A percentile compares a stretch with the other conserved stretches of the same genome.
phyloP scores from a whole-genome alignment of 2,888 invertebrate genomes.

The Luperina testacea region DNA sequence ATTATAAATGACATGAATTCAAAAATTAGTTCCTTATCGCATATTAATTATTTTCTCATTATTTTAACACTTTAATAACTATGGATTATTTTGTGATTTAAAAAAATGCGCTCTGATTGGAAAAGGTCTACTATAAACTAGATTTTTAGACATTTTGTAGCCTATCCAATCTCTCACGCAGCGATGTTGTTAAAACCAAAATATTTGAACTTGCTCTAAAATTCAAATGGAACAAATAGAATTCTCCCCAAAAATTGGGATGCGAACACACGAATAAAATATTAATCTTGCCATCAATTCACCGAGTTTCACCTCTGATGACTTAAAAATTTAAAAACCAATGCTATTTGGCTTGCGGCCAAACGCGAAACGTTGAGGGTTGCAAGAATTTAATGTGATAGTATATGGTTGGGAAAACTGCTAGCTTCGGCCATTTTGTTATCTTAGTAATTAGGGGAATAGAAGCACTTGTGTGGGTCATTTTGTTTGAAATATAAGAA shows the following conservation, averaged over 20 bases:
- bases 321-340: slow-evolving; percentile 84
- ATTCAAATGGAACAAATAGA: slow-evolving; percentile 58
- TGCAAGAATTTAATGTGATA: slow-evolving; percentile 65
- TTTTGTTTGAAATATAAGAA: slow-evolving; percentile 30
- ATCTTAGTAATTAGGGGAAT: slow-evolving; percentile 55
- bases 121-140: neutral
- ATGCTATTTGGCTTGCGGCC: slow-evolving; percentile 82
- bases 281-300: slow-evolving; percentile 81
- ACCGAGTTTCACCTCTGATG: slow-evolving; percentile 70
- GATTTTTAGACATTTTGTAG: neutral
- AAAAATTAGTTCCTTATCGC: too few species aligned
- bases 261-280: slow-evolving; percentile 71
- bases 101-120: neutral
- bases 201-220: slow-evolving; percentile 53
- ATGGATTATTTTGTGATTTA: too few species aligned
- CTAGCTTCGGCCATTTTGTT: slow-evolving; percentile 47
- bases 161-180: slow-evolving; percentile 12
- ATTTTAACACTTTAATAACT: too few species aligned
- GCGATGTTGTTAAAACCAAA: slow-evolving; percentile 38
- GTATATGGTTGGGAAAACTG: slow-evolving; percentile 54
- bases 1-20: too few species aligned
- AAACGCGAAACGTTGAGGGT: slow-evolving; percentile 67
- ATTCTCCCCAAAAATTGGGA: slow-evolving; percentile 48
- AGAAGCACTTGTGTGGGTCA: slow-evolving; percentile 18
- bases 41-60: too few species aligned